phyloP scores from a whole-genome alignment of 2,888 invertebrate species.

The Ophonus ardosiacus region DNA sequence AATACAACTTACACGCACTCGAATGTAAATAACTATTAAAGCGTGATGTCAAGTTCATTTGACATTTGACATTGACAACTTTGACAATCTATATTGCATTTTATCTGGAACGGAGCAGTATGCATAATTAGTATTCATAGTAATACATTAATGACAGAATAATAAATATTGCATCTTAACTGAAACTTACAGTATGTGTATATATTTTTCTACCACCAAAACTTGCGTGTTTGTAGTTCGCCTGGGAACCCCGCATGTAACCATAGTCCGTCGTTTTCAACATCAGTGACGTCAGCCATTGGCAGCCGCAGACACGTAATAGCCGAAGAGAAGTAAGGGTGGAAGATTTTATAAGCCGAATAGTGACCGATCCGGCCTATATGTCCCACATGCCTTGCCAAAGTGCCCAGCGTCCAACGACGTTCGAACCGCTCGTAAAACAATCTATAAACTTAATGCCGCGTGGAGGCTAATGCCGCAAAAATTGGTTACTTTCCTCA shows the following conservation, averaged over 20 bases:
- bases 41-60: too few relatives aligned
- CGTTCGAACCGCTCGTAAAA: slow-evolving; percentile 63
- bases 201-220: neutral
- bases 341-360: slow-evolving; percentile 63
- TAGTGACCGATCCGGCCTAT: slow-evolving; percentile 54
- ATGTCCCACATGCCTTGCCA: slow-evolving; percentile 49
- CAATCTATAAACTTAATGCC: slow-evolving; percentile 63
- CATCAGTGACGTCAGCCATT: slow-evolving; percentile 61
- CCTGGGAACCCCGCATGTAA: slow-evolving; percentile 20
- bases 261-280: slow-evolving; percentile 7
- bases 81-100: too few relatives aligned
- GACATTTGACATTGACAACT: too few relatives aligned
- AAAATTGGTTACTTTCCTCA: slow-evolving; percentile 62
- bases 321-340: slow-evolving; percentile 56
- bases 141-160: too few relatives aligned
- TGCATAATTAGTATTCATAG: too few relatives aligned
- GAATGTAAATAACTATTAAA: too few relatives aligned
- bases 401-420: slow-evolving; percentile 40
- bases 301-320: slow-evolving; percentile 60
- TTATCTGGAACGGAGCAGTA: too few relatives aligned
- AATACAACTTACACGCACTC: too few relatives aligned
- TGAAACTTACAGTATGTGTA: too few relatives aligned
- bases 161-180: too few relatives aligned
- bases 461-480: slow-evolving; percentile 61
- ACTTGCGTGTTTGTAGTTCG: slow-evolving; percentile 1